Evolutionary conservation across 1,140 invertebrate genomes (phyloP).

Genomic region (Cydia splendana): DNA sequence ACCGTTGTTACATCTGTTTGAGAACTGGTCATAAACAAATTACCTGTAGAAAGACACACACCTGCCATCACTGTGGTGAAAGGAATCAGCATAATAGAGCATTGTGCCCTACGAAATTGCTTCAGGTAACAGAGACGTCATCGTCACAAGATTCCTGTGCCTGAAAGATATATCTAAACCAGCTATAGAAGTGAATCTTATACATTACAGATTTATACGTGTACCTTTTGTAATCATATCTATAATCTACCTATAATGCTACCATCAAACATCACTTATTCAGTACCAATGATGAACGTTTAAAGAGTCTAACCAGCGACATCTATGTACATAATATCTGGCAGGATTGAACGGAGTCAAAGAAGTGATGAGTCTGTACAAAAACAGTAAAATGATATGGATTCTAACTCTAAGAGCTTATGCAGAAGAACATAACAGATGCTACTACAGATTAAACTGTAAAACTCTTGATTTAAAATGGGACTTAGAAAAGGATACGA

Average conservation of each 20-base stretch:
- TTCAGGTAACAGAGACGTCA: too few species aligned
- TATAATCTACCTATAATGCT: conserved; percentile 34
- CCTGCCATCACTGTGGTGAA: too few species aligned
- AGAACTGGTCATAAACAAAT: too few species aligned
- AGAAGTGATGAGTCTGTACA: background rate
- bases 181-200: background rate
- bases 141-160: conserved; percentile 35
- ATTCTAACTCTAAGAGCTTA: background rate
- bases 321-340: conserved; percentile 8
- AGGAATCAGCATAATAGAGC: too few species aligned
- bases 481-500: background rate
- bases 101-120: too few species aligned
- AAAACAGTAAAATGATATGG: background rate
- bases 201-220: conserved; percentile 22
- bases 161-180: conserved; percentile 1
- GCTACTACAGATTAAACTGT: too few species aligned
- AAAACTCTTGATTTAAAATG: background rate
- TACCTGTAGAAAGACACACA: too few species aligned
- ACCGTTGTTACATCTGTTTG: too few species aligned
- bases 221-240: conserved; percentile 34
- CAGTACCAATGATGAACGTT: background rate
- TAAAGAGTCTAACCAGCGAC: background rate
- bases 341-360: background rate
- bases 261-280: conserved; percentile 24
- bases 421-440: background rate